phyloP scores from a whole-genome alignment of 1,140 invertebrate genomes.

The Monochamus saltuarius region DNA sequence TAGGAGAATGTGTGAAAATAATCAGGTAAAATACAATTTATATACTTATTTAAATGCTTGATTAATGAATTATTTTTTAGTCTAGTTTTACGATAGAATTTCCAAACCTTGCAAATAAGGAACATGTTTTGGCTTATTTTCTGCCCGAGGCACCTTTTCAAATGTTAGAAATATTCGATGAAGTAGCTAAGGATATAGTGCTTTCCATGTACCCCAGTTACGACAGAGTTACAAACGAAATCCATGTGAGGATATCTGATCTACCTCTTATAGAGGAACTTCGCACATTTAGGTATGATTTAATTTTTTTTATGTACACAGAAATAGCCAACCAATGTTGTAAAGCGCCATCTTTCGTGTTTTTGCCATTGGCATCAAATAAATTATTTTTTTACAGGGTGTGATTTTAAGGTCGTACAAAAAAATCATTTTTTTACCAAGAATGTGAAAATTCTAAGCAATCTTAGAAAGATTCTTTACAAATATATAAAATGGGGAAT shows the following conservation, averaged over 20 bases:
- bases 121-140: conserved; percentile 94
- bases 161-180: conserved; percentile 94
- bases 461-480: too few species aligned
- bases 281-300: conserved; percentile 76
- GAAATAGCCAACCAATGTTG: too few species aligned
- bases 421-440: too few species aligned
- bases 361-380: too few species aligned
- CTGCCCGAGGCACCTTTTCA: conserved; percentile 95
- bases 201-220: conserved; percentile 95
- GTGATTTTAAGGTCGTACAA: too few species aligned
- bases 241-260: conserved; percentile 93
- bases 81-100: conserved; percentile 94
- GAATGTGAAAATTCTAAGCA: too few species aligned
- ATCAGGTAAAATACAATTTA: conserved; percentile 54
- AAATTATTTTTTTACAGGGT: too few species aligned
- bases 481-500: too few species aligned
- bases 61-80: conserved; percentile 49
- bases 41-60: conserved; percentile 3
- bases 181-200: conserved; percentile 93
- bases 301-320: conserved; percentile 23
- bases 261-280: conserved; percentile 95
- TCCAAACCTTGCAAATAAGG: conserved; percentile 82
- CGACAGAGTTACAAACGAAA: conserved; percentile 88
- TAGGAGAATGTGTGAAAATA: conserved; percentile 91
- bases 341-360: too few species aligned